Evolutionary conservation across 2,797 vertebrate genomes (phyloP).

Genomic region (Falco novaeseelandiae): DNA sequence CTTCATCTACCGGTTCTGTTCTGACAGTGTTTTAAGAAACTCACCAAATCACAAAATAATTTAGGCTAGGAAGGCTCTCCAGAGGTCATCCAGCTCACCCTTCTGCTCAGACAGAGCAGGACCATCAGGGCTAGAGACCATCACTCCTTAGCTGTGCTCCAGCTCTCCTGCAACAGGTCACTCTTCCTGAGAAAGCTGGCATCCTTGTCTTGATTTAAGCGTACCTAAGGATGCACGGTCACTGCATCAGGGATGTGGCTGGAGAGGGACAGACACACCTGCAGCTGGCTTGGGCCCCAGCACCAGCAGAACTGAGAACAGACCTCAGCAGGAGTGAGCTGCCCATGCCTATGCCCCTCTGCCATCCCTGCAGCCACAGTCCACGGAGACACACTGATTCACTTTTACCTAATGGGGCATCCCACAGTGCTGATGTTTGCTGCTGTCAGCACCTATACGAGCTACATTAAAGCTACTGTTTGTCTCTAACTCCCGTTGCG

Average conservation of each 20-base stretch:
- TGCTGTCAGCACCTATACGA: not conserved
- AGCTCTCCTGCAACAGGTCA: not conserved
- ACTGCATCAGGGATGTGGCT: accelerated
- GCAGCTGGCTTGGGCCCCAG: not conserved
- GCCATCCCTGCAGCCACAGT: not conserved
- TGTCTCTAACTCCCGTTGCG: too few relatives aligned
- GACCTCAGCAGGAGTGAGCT: not conserved
- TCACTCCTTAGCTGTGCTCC: not conserved
- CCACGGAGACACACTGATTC: not conserved
- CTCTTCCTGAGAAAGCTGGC: not conserved
- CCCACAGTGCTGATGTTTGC: not conserved
- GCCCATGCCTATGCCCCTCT: accelerated
- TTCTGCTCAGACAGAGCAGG: not conserved
- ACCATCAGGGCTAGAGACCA: not conserved
- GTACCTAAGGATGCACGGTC: not conserved
- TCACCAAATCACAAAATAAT: not conserved
- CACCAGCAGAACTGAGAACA: not conserved
- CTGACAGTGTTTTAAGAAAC: not conserved
- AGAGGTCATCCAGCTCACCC: not conserved
- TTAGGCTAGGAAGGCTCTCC: not conserved
- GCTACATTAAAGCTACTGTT: accelerated
- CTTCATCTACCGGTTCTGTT: not conserved
- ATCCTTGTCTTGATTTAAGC: not conserved
- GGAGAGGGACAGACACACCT: not conserved
- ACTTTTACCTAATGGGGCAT: accelerated